Base-by-base conservation (phyloP, 2,113 vertebrate genomes). In the Lethenteron reissneri region DNA sequence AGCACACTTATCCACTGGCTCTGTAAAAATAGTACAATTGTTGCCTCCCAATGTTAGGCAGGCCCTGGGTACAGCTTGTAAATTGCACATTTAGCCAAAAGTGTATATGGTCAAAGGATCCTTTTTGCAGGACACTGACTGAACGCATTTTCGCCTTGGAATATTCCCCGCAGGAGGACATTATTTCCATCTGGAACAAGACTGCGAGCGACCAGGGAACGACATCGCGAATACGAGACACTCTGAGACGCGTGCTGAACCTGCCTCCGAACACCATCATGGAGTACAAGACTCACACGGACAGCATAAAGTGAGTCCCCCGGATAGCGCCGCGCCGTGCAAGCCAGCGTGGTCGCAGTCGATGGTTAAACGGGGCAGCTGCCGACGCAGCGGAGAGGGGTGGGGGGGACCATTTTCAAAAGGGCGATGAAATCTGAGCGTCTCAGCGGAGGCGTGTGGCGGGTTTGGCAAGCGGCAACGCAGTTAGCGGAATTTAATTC, bases 141-240 rank as follows among this genome's bases (percentile, higher is more conserved):
- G 6, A 41, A 41, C 6, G 41, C 41, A 41, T 41, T 41, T 41
- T 41, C 41, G 41, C 41, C 41, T 41, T 41, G 41, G 41, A 41
- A 41, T 41, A 41, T 41, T 41, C 41, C 71, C 21, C 8, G 41
- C 70, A 87, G 85, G 84, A 86, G 77, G 85, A 87, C 71, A 87
- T 87, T 57, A 87, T 87, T 76, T 87, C 84, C 0, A 87, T 86
- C 79, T 86, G 85, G 85, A 86, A 86, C 79, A 87, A 87, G 80
- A 86, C 85, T n/a, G 84, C 85, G 74, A 86, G 85, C 0, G 85
- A 86, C 77, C 85, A 86, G 75, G 85, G 84, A 25, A 86, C 85
- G 2, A 86, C 85, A 10, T 84, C 85, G 68, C 82, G 85, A 21
- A 87, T 87, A 79, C 82, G 85, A 1, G 85, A 87, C 57, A 87